Base-by-base conservation (phyloP, 2,888 invertebrate species). In the Cheilosia impressa region DNA sequence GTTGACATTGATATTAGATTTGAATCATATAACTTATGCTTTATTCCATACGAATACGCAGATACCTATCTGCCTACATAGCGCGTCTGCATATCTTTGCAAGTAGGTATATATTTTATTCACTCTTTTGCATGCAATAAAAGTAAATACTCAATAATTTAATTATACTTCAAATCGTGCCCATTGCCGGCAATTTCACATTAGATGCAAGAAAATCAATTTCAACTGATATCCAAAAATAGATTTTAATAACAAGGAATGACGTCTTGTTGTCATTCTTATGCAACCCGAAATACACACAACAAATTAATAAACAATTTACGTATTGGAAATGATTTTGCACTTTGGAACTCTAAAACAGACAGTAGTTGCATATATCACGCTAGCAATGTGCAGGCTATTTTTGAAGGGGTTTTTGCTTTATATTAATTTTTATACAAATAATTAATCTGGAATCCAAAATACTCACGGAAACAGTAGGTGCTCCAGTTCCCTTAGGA, bases 401-500 rank as follows among this genome's bases (percentile, higher is more conserved):
- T 10, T 10, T 38, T 13, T 2, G 38, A 38, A 38, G 38, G 4
- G 10, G 24, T 4, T 72, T 38, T 75, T 62, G 80, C 69, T 63
- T 63, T 63, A 76, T 57, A 55, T 68, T 41, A 15, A 5, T 27
- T 15, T 24, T 52, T 10, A n/a, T 15, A 24, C 6, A 17, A 17
- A 45, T 41, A n/a, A 57, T 53, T 9, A 15, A 15, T 38, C 3
- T 52, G 6, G 7, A 53, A 22, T 50, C 10, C 27, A 17, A 43
- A 38, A n/a, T 75, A 84, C 84, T 84, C 52, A 84, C 84, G 69
- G 66, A 47, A 76, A 76, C 17, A 80, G 57, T 34, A 84, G 34
- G 27, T 71, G 50, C 76, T 76, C 71, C 27, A 80, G 1, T 38
- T 84, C 69, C n/a, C 58, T 60, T 13, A 79, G 57, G 27, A 79